phyloP scores from a whole-genome alignment of 2,888 invertebrate genomes.

The Perithous albicinctus region DNA sequence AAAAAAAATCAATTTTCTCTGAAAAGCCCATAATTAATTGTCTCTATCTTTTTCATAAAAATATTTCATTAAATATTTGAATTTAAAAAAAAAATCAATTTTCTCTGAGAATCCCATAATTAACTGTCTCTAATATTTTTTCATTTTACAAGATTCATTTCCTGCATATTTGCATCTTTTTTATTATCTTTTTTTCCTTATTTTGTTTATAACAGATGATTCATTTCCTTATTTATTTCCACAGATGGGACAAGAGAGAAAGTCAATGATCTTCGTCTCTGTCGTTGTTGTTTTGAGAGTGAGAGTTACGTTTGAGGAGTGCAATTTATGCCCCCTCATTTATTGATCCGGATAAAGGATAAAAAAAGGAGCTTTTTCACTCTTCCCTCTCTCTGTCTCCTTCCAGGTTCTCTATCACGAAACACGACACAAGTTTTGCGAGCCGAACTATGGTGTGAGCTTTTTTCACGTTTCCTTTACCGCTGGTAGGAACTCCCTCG shows the following conservation, averaged over 20 bases:
- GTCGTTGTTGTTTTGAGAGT: slow-evolving; percentile 39
- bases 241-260: slow-evolving; percentile 37
- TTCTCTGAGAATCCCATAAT: too few relatives aligned
- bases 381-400: slow-evolving; percentile 7
- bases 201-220: background rate
- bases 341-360: slow-evolving; percentile 60
- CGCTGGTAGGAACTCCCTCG: slow-evolving; percentile 8
- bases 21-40: too few relatives aligned
- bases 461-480: slow-evolving; percentile 52
- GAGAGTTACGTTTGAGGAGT: slow-evolving; percentile 40
- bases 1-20: too few relatives aligned
- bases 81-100: too few relatives aligned
- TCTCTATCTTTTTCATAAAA: too few relatives aligned
- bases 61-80: too few relatives aligned
- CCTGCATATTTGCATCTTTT: background rate
- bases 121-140: too few relatives aligned
- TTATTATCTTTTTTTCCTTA: background rate
- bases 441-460: slow-evolving; percentile 24
- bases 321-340: slow-evolving; percentile 58
- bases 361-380: slow-evolving; percentile 53
- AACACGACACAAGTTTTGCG: slow-evolving; percentile 56
- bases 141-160: background rate
- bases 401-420: slow-evolving; percentile 24
- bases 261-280: slow-evolving; percentile 26
- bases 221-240: slow-evolving; percentile 47